Evolutionary conservation across 2,888 invertebrate species (phyloP).

Genomic region (Copidosoma aretas): DNA sequence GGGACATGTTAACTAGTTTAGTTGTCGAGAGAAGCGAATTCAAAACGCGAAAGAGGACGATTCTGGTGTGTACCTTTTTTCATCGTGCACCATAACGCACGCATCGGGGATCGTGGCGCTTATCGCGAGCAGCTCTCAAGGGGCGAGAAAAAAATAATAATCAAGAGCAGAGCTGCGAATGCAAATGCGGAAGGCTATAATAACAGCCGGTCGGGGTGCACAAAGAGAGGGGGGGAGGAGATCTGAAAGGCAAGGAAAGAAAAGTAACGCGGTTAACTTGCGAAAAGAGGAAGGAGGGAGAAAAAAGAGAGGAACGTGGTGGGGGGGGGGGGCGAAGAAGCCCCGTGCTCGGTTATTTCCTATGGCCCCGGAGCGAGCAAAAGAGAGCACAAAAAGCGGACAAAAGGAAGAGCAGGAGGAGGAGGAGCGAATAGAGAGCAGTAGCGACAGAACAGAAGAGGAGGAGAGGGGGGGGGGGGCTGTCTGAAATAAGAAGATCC

Average conservation of each 20-base stretch:
- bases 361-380: constrained; percentile 5
- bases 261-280: constrained; percentile 35
- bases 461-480: constrained; percentile 8
- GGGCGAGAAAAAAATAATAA: constrained; percentile 18
- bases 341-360: constrained; percentile 40
- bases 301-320: constrained; percentile 20
- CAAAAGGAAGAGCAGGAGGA: not conserved
- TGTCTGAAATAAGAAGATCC: constrained; percentile 33
- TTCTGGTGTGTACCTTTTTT: no score
- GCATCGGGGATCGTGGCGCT: not conserved
- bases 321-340: constrained; percentile 41
- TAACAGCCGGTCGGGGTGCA: constrained; percentile 27
- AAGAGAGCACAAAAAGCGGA: not conserved
- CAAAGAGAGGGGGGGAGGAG: constrained; percentile 27
- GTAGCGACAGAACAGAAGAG: not conserved
- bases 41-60: no score
- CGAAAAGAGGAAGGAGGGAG: constrained; percentile 27
- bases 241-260: constrained; percentile 28
- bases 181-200: constrained; percentile 37
- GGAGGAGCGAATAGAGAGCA: not conserved
- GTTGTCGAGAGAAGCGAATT: no score
- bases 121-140: constrained; percentile 6
- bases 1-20: no score
- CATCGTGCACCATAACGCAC: no score
- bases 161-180: constrained; percentile 31